Conservation (phyloP, 2,888 invertebrate genomes). For the Himalopsyche tibetana region DNA sequence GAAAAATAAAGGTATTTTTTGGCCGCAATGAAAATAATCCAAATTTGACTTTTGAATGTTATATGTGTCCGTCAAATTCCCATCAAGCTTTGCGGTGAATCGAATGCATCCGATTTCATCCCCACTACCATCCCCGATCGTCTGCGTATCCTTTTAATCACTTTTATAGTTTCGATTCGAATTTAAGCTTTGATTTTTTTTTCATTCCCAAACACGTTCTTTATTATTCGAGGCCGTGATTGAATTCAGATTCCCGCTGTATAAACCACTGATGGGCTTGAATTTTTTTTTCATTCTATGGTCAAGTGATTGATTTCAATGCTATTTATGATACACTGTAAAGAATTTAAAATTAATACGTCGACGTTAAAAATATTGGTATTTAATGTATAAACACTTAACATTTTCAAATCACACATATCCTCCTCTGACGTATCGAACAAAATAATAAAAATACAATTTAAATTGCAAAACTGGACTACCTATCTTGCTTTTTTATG, state of each 20-base stretch:
- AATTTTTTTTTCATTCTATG: too few species aligned
- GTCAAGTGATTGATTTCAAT: too few species aligned
- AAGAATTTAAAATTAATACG: too few species aligned
- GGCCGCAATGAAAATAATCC: conserved; percentile 26
- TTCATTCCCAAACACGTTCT: conserved; percentile 39
- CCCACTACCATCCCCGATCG: neutral
- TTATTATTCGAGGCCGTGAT: conserved; percentile 13
- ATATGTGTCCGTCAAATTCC: neutral
- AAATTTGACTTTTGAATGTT: conserved; percentile 20
- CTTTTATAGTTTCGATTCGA: conserved; percentile 46
- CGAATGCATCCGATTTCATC: neutral
- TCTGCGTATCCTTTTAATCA: conserved; percentile 48
- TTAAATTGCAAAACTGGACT: too few species aligned
- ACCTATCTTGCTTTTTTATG: too few species aligned
- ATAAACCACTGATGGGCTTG: neutral
- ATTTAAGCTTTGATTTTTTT: conserved; percentile 41
- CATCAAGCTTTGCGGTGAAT: conserved; percentile 28
- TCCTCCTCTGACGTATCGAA: too few species aligned
- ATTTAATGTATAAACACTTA: too few species aligned
- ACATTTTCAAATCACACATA: too few species aligned
- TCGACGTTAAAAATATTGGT: too few species aligned
- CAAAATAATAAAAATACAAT: too few species aligned
- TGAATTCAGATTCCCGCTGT: neutral
- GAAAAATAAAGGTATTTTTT: conserved; percentile 7
- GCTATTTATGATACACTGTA: too few species aligned